phyloP scores from a whole-genome alignment of 2,113 vertebrate genomes.

The Ovis canadensis region DNA sequence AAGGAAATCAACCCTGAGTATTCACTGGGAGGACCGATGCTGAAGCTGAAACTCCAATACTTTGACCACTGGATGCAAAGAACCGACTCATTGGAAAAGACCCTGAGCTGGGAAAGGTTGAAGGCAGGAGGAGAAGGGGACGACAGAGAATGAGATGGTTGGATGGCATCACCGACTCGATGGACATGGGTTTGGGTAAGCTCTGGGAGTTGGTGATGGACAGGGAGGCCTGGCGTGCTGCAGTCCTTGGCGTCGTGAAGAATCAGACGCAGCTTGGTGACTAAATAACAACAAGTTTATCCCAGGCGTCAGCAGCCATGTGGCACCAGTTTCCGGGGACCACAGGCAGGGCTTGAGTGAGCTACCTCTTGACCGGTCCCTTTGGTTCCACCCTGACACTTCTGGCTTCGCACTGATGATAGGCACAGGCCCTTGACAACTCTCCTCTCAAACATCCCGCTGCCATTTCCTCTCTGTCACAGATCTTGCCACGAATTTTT shows the following conservation, averaged over 20 bases:
- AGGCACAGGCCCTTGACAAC: neutral
- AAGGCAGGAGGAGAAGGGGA: neutral
- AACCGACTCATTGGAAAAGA: neutral
- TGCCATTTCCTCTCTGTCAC: neutral
- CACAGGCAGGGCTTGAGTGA: too few species aligned
- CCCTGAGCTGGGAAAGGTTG: neutral
- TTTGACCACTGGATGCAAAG: neutral
- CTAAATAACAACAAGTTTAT: neutral
- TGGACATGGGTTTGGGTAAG: neutral
- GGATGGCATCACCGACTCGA: neutral
- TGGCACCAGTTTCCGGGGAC: neutral
- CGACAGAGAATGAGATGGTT: neutral
- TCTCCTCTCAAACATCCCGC: neutral
- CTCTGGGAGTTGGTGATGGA: neutral
- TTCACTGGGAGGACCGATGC: neutral
- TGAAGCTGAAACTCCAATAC: neutral
- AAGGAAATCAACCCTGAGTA: neutral
- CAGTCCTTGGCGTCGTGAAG: accelerated
- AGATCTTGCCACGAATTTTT: neutral
- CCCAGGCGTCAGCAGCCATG: accelerated
- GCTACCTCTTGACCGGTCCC: too few species aligned
- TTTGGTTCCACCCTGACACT: neutral
- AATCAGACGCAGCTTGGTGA: neutral
- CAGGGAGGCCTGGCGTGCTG: neutral
- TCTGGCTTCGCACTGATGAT: neutral